These are phyloP conservation scores for Oncorhynchus kisutch DNA, from an alignment of 2,113 vertebrate genomes.

Conservation along the genomic window DNA sequence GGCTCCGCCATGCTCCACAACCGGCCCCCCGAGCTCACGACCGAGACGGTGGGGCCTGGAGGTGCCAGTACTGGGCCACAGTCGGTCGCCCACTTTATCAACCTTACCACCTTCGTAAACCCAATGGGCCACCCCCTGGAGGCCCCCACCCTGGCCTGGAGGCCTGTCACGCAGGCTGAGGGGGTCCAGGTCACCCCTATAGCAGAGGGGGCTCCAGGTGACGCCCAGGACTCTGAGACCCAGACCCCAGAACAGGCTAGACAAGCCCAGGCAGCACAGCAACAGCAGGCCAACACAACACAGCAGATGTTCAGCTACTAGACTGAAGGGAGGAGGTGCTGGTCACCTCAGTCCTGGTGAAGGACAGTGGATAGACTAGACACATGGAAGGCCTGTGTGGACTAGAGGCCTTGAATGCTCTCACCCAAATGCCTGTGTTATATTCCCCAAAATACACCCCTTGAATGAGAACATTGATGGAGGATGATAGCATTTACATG, in stretches of 20 bases:
- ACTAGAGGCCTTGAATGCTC: background rate
- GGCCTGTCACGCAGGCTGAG: conserved; percentile 77
- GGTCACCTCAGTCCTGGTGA: conserved; percentile 39
- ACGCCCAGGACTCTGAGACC: conserved; percentile 56
- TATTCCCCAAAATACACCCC: conserved; percentile 10
- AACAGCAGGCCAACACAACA: conserved; percentile 55
- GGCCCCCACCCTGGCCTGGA: conserved; percentile 85
- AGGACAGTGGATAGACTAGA: conserved; percentile 10
- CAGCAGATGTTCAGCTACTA: conserved; percentile 95
- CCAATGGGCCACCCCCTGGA: conserved; percentile 88
- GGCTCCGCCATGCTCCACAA: conserved; percentile 91
- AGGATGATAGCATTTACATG: background rate
- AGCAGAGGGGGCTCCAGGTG: conserved; percentile 57
- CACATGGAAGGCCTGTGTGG: conserved; percentile 8
- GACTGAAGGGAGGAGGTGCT: conserved; percentile 49
- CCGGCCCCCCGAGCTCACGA: conserved; percentile 80
- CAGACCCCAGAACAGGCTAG: conserved; percentile 58
- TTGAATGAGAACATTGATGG: conserved; percentile 14
- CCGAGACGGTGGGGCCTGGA: conserved; percentile 67
- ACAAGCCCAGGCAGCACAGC: conserved; percentile 63
- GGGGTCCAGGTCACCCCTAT: conserved; percentile 54
- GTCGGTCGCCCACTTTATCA: conserved; percentile 94
- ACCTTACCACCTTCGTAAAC: conserved; percentile 94
- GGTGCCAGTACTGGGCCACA: conserved; percentile 63
- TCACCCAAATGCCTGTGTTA: conserved; percentile 56